These are phyloP conservation scores for Cylas formicarius DNA, from an alignment of 1,140 invertebrate genomes.

Conservation along the genomic window DNA sequence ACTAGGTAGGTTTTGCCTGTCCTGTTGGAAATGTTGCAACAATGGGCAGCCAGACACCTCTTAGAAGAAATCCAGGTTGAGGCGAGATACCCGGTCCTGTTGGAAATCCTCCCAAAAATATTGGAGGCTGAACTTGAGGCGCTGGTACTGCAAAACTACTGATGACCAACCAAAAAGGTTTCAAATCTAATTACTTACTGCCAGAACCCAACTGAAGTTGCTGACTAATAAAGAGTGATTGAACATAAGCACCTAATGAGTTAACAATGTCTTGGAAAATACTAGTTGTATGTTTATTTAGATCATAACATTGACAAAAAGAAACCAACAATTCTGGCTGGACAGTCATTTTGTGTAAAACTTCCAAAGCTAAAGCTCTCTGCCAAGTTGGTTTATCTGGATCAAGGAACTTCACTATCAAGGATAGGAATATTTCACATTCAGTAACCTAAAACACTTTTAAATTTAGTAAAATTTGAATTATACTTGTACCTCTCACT, in stretches of 20 bases:
- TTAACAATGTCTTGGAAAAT: conserved; percentile 94
- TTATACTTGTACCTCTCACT: conserved; percentile 36
- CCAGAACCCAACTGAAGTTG: conserved; percentile 46
- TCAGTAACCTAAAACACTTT: conserved; percentile 79
- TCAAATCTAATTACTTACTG: conserved; percentile 32
- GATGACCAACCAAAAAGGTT: background rate
- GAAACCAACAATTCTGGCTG: conserved; percentile 81
- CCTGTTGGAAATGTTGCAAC: conserved; percentile 78
- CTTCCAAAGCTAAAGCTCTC: conserved; percentile 87
- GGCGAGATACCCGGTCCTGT: conserved; percentile 72
- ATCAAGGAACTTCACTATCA: conserved; percentile 96
- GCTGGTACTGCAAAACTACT: conserved; percentile 30
- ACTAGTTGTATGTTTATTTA: conserved; percentile 87
- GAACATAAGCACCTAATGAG: conserved; percentile 89
- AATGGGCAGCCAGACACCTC: conserved; percentile 86
- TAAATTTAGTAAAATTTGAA: conserved; percentile 19
- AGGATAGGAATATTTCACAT: conserved; percentile 95
- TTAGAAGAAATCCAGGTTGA: conserved; percentile 86
- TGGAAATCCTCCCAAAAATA: conserved; percentile 57
- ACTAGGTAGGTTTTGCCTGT: conserved; percentile 82
- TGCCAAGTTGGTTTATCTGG: conserved; percentile 96
- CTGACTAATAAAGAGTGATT: conserved; percentile 78
- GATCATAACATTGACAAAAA: conserved; percentile 91
- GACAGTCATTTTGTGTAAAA: conserved; percentile 88
- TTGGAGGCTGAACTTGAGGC: conserved; percentile 58